These are phyloP conservation scores for Bolinopsis microptera DNA, from an alignment of 37 sponge, comb jelly and placozoan species.

Conservation along the genomic window DNA sequence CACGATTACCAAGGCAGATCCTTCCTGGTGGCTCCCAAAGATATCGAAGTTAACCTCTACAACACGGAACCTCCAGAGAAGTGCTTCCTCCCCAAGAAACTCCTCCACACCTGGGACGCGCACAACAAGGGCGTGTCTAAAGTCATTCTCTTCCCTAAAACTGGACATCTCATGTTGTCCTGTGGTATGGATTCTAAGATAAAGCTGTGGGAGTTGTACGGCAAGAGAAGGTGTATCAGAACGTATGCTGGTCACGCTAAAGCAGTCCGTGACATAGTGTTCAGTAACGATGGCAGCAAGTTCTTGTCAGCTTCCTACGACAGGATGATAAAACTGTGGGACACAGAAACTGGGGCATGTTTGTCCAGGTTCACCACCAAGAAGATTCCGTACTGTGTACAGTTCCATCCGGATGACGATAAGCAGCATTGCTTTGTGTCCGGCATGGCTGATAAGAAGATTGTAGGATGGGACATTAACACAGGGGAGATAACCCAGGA, in stretches of 20 bases:
- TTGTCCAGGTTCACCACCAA: slow-evolving; percentile 76
- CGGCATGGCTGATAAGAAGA: slow-evolving; percentile 94
- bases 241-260: slow-evolving; percentile 91
- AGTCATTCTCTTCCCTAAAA: slow-evolving; percentile 83
- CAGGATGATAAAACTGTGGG: slow-evolving; percentile 90
- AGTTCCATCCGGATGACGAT: slow-evolving; percentile 95
- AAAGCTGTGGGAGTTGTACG: slow-evolving; percentile 97
- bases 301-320: slow-evolving; percentile 94
- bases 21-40: slow-evolving; percentile 91
- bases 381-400: slow-evolving; percentile 92
- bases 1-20: slow-evolving; percentile 95
- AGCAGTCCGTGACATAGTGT: slow-evolving; percentile 88
- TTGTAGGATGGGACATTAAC: slow-evolving; percentile 89
- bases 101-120: slow-evolving; percentile 86
- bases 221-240: slow-evolving; percentile 81
- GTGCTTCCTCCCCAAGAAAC: slow-evolving; percentile 94
- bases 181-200: slow-evolving; percentile 94
- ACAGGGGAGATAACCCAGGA: slow-evolving; percentile 91
- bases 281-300: slow-evolving; percentile 89
- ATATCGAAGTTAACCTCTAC: slow-evolving; percentile 80
- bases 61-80: slow-evolving; percentile 87
- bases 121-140: slow-evolving; percentile 90
- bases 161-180: slow-evolving; percentile 91
- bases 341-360: slow-evolving; percentile 96
- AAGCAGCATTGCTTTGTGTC: slow-evolving; percentile 90